Evolutionary conservation across 2,888 invertebrate species (phyloP).

Genomic region (Spatulosminthurus flaviceps): DNA sequence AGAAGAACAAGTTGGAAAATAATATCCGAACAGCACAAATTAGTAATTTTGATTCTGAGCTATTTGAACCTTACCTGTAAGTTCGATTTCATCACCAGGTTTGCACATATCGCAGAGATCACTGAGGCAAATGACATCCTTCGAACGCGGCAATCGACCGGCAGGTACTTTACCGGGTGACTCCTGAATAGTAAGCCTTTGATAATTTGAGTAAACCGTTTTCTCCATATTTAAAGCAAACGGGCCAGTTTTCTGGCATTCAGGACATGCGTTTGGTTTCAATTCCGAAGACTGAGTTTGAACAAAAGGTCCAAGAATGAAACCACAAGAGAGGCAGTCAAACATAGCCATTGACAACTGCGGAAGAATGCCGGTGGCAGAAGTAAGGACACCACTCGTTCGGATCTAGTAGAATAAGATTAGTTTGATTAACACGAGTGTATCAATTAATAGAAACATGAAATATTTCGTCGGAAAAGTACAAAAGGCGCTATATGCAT

Average conservation of each 20-base stretch:
- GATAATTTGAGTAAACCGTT: constrained; percentile 98
- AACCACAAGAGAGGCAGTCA: constrained; percentile 96
- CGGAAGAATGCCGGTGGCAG: constrained; percentile 93
- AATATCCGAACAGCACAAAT: too few relatives aligned
- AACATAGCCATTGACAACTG: constrained; percentile 96
- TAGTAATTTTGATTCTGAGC: too few relatives aligned
- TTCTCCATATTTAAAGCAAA: constrained; percentile 90
- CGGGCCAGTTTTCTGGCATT: constrained; percentile 80
- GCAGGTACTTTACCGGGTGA: constrained; percentile 98
- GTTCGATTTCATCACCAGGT: constrained; percentile 97
- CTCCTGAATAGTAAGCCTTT: constrained; percentile 97
- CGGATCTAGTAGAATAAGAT: too few relatives aligned
- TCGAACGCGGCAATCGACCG: constrained; percentile 95
- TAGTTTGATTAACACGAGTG: too few relatives aligned
- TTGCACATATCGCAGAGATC: constrained; percentile 98
- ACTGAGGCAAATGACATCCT: constrained; percentile 92
- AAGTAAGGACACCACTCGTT: constrained; percentile 93
- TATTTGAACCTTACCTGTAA: constrained; percentile 69
- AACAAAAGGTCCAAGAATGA: constrained; percentile 93
- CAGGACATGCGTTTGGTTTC: constrained; percentile 95
- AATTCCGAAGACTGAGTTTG: constrained; percentile 94
- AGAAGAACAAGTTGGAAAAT: too few relatives aligned
- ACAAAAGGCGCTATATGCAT: too few relatives aligned
- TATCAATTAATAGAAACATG: too few relatives aligned
- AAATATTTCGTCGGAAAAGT: too few relatives aligned